Evolutionary conservation across 1,140 invertebrate genomes (phyloP).

Genomic region (Cyclargus thomasi): DNA sequence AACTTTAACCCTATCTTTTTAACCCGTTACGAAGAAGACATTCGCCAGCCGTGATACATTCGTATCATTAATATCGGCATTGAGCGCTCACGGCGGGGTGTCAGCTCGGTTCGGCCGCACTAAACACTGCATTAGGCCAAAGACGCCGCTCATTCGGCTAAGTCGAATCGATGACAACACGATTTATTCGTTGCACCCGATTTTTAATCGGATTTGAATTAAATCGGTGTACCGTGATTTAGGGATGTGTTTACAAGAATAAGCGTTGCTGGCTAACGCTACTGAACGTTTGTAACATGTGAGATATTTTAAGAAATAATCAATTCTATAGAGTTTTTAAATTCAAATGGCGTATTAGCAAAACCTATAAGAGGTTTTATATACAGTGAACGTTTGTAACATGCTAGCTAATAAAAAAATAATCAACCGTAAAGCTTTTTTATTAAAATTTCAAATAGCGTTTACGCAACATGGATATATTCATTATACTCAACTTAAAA

Average conservation of each 20-base stretch:
- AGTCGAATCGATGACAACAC: constrained; percentile 56
- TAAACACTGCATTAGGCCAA: constrained; percentile 65
- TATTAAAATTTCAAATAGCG: too few relatives aligned
- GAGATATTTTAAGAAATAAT: too few relatives aligned
- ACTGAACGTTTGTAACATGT: too few relatives aligned
- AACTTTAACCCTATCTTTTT: constrained; percentile 2
- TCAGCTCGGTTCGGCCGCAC: constrained; percentile 38
- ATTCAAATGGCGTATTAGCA: not conserved
- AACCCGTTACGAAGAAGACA: constrained; percentile 40
- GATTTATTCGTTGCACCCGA: constrained; percentile 62
- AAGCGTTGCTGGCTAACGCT: not conserved
- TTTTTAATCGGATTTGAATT: constrained; percentile 56
- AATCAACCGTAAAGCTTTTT: too few relatives aligned
- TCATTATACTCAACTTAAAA: too few relatives aligned
- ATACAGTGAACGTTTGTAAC: too few relatives aligned
- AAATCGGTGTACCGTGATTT: constrained; percentile 20
- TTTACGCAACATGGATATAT: too few relatives aligned
- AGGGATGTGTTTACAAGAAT: not conserved
- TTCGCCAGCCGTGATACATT: constrained; percentile 55
- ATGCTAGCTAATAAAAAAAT: too few relatives aligned
- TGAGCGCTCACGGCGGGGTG: constrained; percentile 56
- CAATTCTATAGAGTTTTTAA: not conserved
- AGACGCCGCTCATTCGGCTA: constrained; percentile 61
- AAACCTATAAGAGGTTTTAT: too few relatives aligned
- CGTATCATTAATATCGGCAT: constrained; percentile 61